A percentile compares a stretch with the other conserved stretches of the same genome.
These are phyloP conservation scores for Porites lutea DNA, from an alignment of 64 coral and sea anemone genomes.

Conservation along the genomic window DNA sequence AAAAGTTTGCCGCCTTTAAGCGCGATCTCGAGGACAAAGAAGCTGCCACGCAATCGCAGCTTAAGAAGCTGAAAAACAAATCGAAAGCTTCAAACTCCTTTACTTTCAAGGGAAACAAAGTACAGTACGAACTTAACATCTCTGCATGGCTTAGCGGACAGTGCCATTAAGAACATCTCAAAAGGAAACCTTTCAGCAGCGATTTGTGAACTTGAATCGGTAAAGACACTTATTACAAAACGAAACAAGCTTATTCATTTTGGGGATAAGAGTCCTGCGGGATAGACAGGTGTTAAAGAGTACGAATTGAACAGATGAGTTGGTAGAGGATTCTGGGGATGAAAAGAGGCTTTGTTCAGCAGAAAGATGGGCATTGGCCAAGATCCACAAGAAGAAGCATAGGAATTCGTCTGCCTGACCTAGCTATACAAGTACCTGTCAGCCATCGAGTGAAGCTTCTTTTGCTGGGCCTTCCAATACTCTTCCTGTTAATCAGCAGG, in stretches of 20 bases:
- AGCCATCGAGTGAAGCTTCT: conserved; percentile 15
- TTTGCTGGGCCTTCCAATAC: conserved; percentile 33
- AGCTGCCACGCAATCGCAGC: too few species aligned
- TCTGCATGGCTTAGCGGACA: conserved; percentile 14
- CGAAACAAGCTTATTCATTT: conserved; percentile 61
- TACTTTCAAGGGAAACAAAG: conserved; percentile 67
- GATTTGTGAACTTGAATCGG: neutral
- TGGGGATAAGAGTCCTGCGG: conserved; percentile 60
- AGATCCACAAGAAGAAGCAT: conserved; percentile 52
- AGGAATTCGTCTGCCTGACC: neutral
- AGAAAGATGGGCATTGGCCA: conserved; percentile 45
- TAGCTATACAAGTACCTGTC: conserved; percentile 17
- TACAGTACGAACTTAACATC: conserved; percentile 65
- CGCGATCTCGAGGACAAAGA: neutral
- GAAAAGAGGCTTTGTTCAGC: conserved; percentile 58
- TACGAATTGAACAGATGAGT: conserved; percentile 51
- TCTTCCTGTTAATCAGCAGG: conserved; percentile 40
- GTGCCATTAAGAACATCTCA: conserved; percentile 2
- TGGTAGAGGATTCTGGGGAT: conserved; percentile 59
- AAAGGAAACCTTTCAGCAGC: conserved; percentile 31
- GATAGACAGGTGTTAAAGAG: conserved; percentile 54
- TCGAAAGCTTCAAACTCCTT: conserved; percentile 63
- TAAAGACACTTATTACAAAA: conserved; percentile 43
- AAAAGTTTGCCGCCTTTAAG: neutral
- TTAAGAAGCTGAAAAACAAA: conserved; percentile 56